Evolutionary conservation across 2,113 vertebrate species (phyloP), one percentile per base, ranked within the genome.

Genomic region (Takifugu bimaculatus): DNA sequence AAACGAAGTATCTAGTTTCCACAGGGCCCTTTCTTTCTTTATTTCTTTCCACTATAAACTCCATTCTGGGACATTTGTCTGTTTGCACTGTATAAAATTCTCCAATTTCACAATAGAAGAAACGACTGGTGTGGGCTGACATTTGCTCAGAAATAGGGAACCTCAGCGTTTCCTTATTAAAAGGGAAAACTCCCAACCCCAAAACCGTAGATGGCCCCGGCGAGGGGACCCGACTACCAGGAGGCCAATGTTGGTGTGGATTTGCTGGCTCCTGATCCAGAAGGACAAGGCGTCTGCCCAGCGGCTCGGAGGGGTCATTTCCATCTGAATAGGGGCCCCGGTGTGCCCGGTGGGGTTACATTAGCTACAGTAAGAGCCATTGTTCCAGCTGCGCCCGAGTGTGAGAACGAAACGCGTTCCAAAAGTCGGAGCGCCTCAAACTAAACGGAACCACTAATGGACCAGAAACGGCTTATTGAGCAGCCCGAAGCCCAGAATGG

Each of bases 321-420:
- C 75, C 85, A 88, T 88, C 48, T 88, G 80, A 85, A 87, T 78
- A 45, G 83, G 78, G 71, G 71, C 68, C 80, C 72, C 77, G 65
- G 60, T 63, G 54, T 73, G 82, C 70, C 69, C 85, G 58, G 68
- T 82, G 79, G 82, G 81, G 82, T 78, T 65, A 87, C 82, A 87
- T 84, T 82, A 79, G 78, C 78, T 80, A 86, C 85, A 87, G 85
- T 86, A 71, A 69, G 74, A 69, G 45, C 73, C 75, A 83, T 87
- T 88, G 85, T 88, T 80, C 65, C 78, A 69, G 66, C 75, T 78
- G 79, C 79, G 78, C 67, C 48, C 42, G 20, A 47, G 44, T 55
- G 62, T 50, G 9, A 47, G 26, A 43, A 32, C 4, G 20, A 26
- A 32, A 29, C 39, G n/a, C 26, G 47, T 56, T 44, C 26, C n/a